These are phyloP conservation scores for Thymelicus lineola DNA, from an alignment of 2,888 invertebrate genomes.

Conservation along the genomic window DNA sequence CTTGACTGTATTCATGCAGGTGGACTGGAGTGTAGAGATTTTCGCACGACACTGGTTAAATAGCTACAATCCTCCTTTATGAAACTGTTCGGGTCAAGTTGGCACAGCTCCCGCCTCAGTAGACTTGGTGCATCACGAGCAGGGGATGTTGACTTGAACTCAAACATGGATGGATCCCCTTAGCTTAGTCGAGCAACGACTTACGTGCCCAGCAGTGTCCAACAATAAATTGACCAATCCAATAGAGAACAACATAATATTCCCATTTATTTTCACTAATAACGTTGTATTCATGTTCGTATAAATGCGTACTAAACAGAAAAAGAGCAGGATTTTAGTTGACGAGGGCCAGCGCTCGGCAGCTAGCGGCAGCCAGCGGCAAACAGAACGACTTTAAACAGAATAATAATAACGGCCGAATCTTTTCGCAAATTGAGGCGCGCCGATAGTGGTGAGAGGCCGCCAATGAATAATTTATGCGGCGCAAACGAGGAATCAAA, in stretches of 20 bases:
- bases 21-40: too few relatives aligned
- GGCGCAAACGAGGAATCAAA: constrained; percentile 56
- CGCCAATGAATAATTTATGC: constrained; percentile 45
- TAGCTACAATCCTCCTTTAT: too few relatives aligned
- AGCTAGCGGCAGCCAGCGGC: not conserved
- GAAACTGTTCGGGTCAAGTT: too few relatives aligned
- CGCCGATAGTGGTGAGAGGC: constrained; percentile 39
- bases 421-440: constrained; percentile 39
- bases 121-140: too few relatives aligned
- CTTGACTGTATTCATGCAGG: too few relatives aligned
- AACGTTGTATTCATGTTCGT: not conserved
- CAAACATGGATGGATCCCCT: too few relatives aligned
- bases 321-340: constrained; percentile 3
- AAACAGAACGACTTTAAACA: constrained; percentile 20
- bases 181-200: too few relatives aligned
- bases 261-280: constrained; percentile 7
- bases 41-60: too few relatives aligned
- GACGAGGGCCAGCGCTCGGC: not conserved
- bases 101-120: too few relatives aligned
- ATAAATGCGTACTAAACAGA: not conserved
- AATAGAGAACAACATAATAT: not conserved
- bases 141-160: too few relatives aligned
- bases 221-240: not conserved
- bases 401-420: constrained; percentile 23
- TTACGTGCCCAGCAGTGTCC: too few relatives aligned